These are phyloP conservation scores for Odobenus rosmarus DNA, from an alignment of 2,113 vertebrate species.

Conservation along the genomic window DNA sequence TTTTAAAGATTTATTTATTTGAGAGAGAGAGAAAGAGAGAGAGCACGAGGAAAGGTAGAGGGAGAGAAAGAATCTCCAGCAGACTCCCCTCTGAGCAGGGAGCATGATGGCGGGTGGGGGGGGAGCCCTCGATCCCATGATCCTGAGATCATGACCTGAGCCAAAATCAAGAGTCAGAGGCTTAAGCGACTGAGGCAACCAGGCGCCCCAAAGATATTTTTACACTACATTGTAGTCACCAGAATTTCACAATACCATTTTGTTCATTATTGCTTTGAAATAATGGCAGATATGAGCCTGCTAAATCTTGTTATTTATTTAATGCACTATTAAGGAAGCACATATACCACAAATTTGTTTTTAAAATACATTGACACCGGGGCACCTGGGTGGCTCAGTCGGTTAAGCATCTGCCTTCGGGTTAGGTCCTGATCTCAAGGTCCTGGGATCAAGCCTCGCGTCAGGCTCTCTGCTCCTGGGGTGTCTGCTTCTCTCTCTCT, in stretches of 20 bases:
- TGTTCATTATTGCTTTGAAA: slow-evolving; percentile 22
- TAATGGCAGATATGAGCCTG: neutral
- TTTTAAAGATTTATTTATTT: neutral
- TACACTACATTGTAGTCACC: neutral
- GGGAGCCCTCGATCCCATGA: neutral
- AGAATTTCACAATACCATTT: neutral
- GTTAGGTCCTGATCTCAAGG: neutral
- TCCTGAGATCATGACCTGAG: neutral
- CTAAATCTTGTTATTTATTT: neutral
- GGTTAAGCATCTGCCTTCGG: neutral
- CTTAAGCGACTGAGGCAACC: neutral
- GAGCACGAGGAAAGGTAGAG: neutral
- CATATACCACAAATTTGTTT: slow-evolving; percentile 26
- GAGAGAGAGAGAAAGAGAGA: neutral
- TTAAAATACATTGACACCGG: neutral
- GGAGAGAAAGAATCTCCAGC: neutral
- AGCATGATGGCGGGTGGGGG: neutral
- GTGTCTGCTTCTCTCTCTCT: too few species aligned
- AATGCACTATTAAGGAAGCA: neutral
- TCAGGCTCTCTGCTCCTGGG: neutral
- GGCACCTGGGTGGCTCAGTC: neutral
- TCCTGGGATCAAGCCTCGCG: too few species aligned
- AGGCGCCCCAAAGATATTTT: neutral
- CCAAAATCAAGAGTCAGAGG: neutral
- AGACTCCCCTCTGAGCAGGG: neutral